A percentile compares a stretch with the other conserved stretches of the same genome.
These are phyloP conservation scores for Origma solitaria DNA, from an alignment of 2,113 vertebrate species.

Conservation along the genomic window DNA sequence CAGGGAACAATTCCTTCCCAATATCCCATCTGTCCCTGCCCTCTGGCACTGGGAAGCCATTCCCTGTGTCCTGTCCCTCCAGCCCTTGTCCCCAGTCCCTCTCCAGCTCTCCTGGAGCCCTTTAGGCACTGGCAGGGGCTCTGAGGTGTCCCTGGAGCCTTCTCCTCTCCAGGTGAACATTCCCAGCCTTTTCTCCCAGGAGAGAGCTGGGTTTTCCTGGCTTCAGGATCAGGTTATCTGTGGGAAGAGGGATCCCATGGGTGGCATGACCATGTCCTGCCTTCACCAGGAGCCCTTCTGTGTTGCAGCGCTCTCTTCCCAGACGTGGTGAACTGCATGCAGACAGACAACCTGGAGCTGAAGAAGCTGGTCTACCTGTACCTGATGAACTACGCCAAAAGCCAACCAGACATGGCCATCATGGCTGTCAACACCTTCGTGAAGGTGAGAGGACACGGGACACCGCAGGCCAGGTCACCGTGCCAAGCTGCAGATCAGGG, in stretches of 20 bases:
- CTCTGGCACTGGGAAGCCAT: background rate
- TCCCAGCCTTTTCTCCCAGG: background rate
- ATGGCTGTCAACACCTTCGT: slow-evolving; percentile 99
- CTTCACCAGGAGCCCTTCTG: background rate
- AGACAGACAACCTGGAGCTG: slow-evolving; percentile 96
- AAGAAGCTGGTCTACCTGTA: slow-evolving; percentile 99
- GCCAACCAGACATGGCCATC: slow-evolving; percentile 98
- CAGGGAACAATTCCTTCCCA: background rate
- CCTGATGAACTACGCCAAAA: slow-evolving; percentile 99
- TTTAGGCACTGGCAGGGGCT: background rate
- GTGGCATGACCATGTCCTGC: accelerated
- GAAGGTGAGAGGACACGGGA: slow-evolving; percentile 75
- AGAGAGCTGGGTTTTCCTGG: background rate
- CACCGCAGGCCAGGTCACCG: accelerated
- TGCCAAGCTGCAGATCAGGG: accelerated
- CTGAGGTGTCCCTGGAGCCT: background rate
- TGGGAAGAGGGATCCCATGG: background rate
- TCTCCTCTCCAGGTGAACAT: accelerated
- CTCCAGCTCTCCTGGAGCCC: background rate
- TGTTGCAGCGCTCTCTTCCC: slow-evolving; percentile 89
- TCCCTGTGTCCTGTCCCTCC: background rate
- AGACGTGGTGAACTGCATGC: slow-evolving; percentile 99
- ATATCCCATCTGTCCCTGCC: background rate
- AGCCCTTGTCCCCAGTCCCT: background rate
- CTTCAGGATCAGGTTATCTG: accelerated